Conservation (phyloP, 2,113 vertebrate species). For the Panurus biarmicus region DNA sequence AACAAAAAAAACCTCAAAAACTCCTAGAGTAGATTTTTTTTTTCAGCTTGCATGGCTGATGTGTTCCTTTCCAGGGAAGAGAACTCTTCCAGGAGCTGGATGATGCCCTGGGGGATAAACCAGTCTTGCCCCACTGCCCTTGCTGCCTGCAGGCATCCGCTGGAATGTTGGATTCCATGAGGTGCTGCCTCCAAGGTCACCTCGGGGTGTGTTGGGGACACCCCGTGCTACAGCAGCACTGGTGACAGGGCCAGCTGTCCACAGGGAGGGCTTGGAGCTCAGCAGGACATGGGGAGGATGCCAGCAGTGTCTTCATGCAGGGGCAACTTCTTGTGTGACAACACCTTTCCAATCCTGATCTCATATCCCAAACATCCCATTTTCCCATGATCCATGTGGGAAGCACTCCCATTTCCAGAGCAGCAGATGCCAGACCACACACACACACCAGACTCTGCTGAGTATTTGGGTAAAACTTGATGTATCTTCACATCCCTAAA, state of each 20-base stretch:
- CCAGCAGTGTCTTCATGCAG: neutral
- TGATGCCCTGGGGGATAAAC: rapidly evolving
- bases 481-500: neutral
- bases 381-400: rapidly evolving
- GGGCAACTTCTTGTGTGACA: neutral
- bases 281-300: neutral
- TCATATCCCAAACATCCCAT: neutral
- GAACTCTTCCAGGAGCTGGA: neutral
- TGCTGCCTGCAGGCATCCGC: neutral
- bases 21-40: neutral
- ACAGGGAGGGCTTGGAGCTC: neutral
- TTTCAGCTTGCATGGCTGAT: neutral
- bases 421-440: neutral
- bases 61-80: neutral
- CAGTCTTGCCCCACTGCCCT: neutral
- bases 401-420: neutral
- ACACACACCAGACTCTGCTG: neutral
- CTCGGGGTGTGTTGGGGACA: neutral
- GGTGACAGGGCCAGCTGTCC: neutral
- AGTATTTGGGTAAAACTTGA: neutral
- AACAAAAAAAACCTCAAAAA: neutral
- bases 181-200: neutral
- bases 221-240: neutral
- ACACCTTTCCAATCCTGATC: neutral
- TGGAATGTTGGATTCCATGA: neutral